Evolutionary conservation across 2,888 invertebrate species (phyloP).

Genomic region (Habrosyne pyritoides): DNA sequence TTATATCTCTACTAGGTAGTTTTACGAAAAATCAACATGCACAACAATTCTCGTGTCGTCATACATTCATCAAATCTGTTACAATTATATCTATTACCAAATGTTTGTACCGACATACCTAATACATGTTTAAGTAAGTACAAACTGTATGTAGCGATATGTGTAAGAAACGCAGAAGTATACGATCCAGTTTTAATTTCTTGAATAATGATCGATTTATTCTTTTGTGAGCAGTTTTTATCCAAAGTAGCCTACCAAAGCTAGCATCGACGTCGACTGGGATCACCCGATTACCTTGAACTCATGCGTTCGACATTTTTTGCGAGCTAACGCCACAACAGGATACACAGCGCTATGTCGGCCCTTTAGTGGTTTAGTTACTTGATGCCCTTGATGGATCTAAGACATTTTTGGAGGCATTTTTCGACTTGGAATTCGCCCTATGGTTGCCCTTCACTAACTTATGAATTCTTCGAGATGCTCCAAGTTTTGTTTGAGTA

Average conservation of each 20-base stretch:
- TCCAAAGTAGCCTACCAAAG: slow-evolving; percentile 6
- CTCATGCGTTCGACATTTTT: slow-evolving; percentile 77
- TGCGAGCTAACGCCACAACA: slow-evolving; percentile 67
- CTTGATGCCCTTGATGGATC: slow-evolving; percentile 67
- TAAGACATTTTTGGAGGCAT: slow-evolving; percentile 44
- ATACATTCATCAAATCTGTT: background rate
- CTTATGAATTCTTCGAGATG: background rate
- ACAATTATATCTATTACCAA: background rate
- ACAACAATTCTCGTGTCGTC: background rate
- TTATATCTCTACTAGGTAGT: slow-evolving; percentile 2
- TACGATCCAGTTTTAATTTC: background rate
- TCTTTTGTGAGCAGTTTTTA: background rate
- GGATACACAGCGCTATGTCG: slow-evolving; percentile 62
- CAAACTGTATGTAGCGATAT: background rate
- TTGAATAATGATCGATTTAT: slow-evolving; percentile 1
- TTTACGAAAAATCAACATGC: background rate
- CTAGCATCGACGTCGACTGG: slow-evolving; percentile 37
- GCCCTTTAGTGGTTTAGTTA: slow-evolving; percentile 63
- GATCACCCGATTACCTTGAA: slow-evolving; percentile 79
- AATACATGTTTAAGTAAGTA: too few species aligned
- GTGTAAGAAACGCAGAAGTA: background rate
- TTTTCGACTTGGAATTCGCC: slow-evolving; percentile 30
- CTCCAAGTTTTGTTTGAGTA: background rate
- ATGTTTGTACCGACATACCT: background rate
- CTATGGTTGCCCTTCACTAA: slow-evolving; percentile 25